These are phyloP conservation scores for Cepphus grylle DNA, from an alignment of 2,113 vertebrate genomes.

Conservation along the genomic window DNA sequence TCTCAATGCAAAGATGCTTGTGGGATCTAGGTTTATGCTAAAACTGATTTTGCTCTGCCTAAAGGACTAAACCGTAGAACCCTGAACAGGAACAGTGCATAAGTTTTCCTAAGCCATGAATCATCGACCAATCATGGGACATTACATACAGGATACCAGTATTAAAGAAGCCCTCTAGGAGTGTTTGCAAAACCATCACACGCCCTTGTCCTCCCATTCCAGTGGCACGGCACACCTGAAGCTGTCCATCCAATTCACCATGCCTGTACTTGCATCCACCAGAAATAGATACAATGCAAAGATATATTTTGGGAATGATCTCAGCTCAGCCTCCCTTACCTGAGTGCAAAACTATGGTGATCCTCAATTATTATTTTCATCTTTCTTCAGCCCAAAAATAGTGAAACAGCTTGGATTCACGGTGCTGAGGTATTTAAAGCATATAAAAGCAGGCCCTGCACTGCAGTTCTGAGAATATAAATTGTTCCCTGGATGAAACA, in stretches of 20 bases:
- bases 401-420: neutral
- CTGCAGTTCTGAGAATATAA: neutral
- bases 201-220: rapidly evolving
- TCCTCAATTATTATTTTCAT: neutral
- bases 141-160: neutral
- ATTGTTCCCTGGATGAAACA: neutral
- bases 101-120: neutral
- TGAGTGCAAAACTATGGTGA: neutral
- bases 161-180: neutral
- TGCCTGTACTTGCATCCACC: neutral
- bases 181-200: neutral
- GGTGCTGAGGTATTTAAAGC: neutral
- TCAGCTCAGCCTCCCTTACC: neutral
- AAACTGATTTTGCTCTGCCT: neutral
- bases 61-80: neutral
- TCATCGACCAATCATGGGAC: neutral
- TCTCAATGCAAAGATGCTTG: neutral
- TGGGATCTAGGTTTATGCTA: neutral
- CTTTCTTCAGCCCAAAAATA: neutral
- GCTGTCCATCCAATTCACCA: neutral
- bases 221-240: neutral
- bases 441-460: neutral
- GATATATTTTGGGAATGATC: neutral
- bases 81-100: neutral
- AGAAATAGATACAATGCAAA: neutral